These are phyloP conservation scores for Sinopyrophorus schimmeli DNA, from an alignment of 2,888 invertebrate genomes.

Conservation along the genomic window DNA sequence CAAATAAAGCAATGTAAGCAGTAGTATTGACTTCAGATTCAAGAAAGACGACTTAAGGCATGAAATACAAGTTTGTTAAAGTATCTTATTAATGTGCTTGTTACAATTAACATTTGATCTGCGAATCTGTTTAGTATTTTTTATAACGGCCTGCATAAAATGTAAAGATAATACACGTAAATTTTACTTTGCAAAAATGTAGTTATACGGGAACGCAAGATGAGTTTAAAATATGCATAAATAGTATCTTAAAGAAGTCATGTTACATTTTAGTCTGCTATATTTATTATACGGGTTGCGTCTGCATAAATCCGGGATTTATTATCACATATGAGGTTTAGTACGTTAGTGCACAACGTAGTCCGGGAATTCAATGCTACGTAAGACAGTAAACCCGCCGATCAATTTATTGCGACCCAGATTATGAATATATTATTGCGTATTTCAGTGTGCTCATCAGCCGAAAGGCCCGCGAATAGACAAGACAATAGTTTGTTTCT, in stretches of 20 bases:
- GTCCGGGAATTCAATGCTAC: constrained; percentile 30
- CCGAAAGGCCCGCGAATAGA: constrained; percentile 49
- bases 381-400: constrained; percentile 31
- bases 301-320: constrained; percentile 47
- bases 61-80: constrained; percentile 42
- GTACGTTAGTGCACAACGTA: constrained; percentile 29
- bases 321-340: constrained; percentile 44
- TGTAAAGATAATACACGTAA: constrained; percentile 30
- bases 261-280: constrained; percentile 46
- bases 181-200: constrained; percentile 35
- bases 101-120: constrained; percentile 42
- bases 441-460: constrained; percentile 49
- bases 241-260: constrained; percentile 45
- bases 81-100: constrained; percentile 43
- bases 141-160: constrained; percentile 32
- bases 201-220: constrained; percentile 38
- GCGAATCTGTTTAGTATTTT: constrained; percentile 29
- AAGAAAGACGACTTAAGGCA: constrained; percentile 39
- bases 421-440: constrained; percentile 51
- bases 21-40: constrained; percentile 38
- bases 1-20: constrained; percentile 24
- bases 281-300: constrained; percentile 46
- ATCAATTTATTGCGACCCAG: constrained; percentile 43
- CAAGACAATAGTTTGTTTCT: constrained; percentile 54
- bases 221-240: constrained; percentile 43